Evolutionary conservation across 2,797 vertebrate species (phyloP).

Genomic region (Leptatherina wallacei): DNA sequence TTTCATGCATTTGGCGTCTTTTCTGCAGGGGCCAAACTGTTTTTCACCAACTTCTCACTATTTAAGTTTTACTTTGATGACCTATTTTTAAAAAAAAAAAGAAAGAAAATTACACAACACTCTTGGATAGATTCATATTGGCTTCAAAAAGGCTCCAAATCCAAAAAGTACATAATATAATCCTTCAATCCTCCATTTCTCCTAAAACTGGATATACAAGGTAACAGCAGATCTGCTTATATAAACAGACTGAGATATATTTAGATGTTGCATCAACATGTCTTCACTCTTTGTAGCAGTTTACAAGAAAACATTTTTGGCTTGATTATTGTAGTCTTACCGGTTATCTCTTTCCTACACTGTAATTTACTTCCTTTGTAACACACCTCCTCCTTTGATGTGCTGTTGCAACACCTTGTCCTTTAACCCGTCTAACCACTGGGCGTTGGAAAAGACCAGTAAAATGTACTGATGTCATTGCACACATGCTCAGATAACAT

Average conservation of each 20-base stretch:
- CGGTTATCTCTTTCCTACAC: slow-evolving; percentile 58
- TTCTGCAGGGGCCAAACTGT: slow-evolving; percentile 47
- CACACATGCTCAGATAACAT: slow-evolving; percentile 3
- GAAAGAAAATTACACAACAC: slow-evolving; percentile 43
- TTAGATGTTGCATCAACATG: slow-evolving; percentile 55
- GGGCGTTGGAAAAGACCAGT: slow-evolving; percentile 19
- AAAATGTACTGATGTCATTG: slow-evolving; percentile 56
- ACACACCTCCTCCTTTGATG: slow-evolving; percentile 67
- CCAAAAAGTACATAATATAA: slow-evolving; percentile 40
- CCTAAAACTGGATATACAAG: slow-evolving; percentile 51
- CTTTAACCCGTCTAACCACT: slow-evolving; percentile 57
- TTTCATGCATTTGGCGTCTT: slow-evolving; percentile 62
- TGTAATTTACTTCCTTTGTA: slow-evolving; percentile 62
- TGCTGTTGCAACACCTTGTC: slow-evolving; percentile 47
- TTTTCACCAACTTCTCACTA: slow-evolving; percentile 38
- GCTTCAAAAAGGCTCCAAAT: slow-evolving; percentile 48
- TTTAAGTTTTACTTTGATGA: slow-evolving; percentile 65
- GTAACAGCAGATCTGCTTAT: slow-evolving; percentile 36
- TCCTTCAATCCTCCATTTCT: slow-evolving; percentile 39
- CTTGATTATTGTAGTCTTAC: slow-evolving; percentile 57
- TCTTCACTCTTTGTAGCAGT: slow-evolving; percentile 55
- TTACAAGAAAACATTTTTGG: slow-evolving; percentile 54
- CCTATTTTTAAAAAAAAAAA: slow-evolving; percentile 40
- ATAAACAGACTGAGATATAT: slow-evolving; percentile 49
- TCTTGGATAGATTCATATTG: slow-evolving; percentile 45